Evolutionary conservation across 2,888 invertebrate genomes (phyloP), one percentile per base, ranked within the genome.

Genomic region (Himalopsyche kuldschensis): DNA sequence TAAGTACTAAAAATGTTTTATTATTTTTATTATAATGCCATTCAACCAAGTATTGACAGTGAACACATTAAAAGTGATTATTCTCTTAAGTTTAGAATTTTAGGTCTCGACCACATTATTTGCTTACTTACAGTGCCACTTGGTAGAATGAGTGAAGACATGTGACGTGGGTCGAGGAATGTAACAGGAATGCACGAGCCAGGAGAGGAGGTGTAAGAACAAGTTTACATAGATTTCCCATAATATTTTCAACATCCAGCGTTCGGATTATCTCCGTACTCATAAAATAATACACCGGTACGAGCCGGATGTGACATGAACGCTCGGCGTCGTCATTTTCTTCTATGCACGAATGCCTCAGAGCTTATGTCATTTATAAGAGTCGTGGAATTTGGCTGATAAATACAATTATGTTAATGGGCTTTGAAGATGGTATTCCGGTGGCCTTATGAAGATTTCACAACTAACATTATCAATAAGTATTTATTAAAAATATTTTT

Each of bases 191-290:
- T 85, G 80, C 63, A 63, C 10, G 55, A 75, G 6, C 24, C 24
- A 69, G 48, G 27, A 63, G 80, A 83, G 79, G 69, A 81, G 85
- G 81, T 85, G 81, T 78, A 79, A 80, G 83, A 85, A 83, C 85
- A 79, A 55, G 85, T 85, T 85, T 75, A 75, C 32, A 30, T 69
- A 77, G 69, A 83, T 83, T 85, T 84, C 82, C 83, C 84, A 81
- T 83, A 81, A 79, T 79, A 82, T 69, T 75, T 82, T 75, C 84
- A 79, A 78, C 31, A 27, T 75, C 31, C 75, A 17, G 55, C 55
- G 55, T 55, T 55, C 20, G 55, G 55, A 55, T 55, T 55, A 55
- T 55, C 55, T 55, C 55, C 6, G 55, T 55, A 55, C 55, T 20
- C 5, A 8, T 20, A 55, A 20, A 55, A n/a, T 55, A 55, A 55